Evolutionary conservation across 2,113 vertebrate species (phyloP), one percentile per base, ranked within the genome.

Genomic region (Rhodinocichla rosea): DNA sequence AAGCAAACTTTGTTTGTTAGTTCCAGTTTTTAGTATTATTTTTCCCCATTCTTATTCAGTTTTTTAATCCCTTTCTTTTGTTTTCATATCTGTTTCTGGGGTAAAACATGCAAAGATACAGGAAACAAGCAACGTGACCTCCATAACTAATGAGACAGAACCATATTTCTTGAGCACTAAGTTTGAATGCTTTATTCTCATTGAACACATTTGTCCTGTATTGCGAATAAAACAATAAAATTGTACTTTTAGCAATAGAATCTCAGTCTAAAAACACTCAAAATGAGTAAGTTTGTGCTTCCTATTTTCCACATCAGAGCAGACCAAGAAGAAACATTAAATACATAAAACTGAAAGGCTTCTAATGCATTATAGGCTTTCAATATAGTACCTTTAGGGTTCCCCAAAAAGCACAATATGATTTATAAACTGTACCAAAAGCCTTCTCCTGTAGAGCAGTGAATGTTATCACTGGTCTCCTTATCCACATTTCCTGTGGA

Each of bases 391-490:
- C 56, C 50, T 92, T 87, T 92, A 95, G 74, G 74, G 57, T 33
- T 96, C 47, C 86, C 83, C 44, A 91, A 89, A 93, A 20, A 82
- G 21, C 35, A 77, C 42, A 94, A 62, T 78, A 81, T 83, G 82
- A 96, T 96, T 95, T 96, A 94, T 94, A 94, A 94, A 94, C 63
- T 59, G 14, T 68, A 91, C 35, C 76, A 89, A 94, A 97, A 96
- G 33, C 65, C 45, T 95, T 76, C 39, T 89, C 28, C 53, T 85
- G 56, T 56, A 71, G n/a, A 37, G 19, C 37, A 67, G 55, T 94
- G 70, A 39, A 64, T 96, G 56, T 91, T 96, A 90, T 92, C 87
- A 80, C 33, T 76, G 67, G 67, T 73, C 7, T 97, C 60, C 60
- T 95, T 92, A 67, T 82, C 92, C 87, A 42, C 91, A 89, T 87